phyloP scores from a whole-genome alignment of 2,797 vertebrate genomes.

The Anisognathus igniventris region DNA sequence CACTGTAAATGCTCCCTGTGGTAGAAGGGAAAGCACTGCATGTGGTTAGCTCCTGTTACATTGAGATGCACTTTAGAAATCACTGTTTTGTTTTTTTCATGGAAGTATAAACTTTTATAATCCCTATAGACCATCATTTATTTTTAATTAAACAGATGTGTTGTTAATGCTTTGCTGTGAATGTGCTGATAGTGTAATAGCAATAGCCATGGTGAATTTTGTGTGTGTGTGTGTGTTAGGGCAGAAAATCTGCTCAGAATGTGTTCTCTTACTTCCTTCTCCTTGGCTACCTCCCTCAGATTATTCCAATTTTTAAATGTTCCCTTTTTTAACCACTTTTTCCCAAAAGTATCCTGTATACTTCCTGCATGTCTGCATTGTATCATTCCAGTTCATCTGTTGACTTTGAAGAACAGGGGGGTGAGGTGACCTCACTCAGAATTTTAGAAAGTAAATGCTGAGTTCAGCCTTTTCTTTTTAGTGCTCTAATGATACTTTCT shows the following conservation, averaged over 20 bases:
- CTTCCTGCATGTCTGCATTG: background rate
- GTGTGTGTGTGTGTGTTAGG: background rate
- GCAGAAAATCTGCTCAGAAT: background rate
- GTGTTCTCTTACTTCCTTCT: background rate
- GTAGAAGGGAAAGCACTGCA: background rate
- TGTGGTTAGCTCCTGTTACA: background rate
- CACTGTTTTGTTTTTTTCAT: fast-evolving
- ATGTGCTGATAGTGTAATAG: background rate
- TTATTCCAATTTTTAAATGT: background rate
- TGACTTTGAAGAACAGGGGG: background rate
- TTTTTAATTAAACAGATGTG: background rate
- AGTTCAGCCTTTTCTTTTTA: background rate
- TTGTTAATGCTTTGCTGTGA: background rate
- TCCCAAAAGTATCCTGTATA: background rate
- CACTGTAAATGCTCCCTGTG: background rate
- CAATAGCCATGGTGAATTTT: background rate
- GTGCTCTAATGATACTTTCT: background rate
- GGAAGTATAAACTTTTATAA: background rate
- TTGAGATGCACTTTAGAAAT: background rate
- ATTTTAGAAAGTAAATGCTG: background rate
- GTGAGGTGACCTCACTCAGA: background rate
- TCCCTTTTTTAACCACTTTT: background rate
- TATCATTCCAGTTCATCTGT: background rate
- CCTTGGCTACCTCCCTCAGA: background rate
- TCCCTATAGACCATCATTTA: background rate